phyloP scores from a whole-genome alignment of 2,797 vertebrate genomes.

The Sebastiscus tertius region DNA sequence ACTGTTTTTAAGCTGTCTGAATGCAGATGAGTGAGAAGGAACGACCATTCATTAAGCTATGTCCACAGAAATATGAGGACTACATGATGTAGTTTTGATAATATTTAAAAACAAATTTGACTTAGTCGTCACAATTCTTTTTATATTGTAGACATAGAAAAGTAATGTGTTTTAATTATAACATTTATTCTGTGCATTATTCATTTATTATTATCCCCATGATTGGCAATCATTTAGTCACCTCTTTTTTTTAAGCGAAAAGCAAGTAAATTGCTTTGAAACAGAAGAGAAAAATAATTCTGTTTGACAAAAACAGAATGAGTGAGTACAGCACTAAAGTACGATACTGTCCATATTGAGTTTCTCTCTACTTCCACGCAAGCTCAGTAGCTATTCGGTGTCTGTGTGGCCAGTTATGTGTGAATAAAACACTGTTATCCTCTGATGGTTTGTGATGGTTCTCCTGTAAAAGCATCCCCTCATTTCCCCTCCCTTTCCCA shows the following conservation, averaged over 20 bases:
- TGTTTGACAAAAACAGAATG: constrained; percentile 31
- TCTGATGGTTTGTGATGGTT: constrained; percentile 64
- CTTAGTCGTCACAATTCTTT: neutral
- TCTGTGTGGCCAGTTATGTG: constrained; percentile 36
- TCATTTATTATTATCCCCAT: neutral
- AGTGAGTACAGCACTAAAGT: constrained; percentile 11
- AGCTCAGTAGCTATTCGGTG: neutral
- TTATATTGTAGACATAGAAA: neutral
- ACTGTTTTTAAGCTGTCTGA: neutral
- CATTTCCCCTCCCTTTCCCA: constrained; percentile 60
- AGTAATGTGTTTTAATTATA: neutral
- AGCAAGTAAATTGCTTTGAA: neutral
- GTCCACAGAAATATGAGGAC: neutral
- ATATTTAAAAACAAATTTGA: neutral
- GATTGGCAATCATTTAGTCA: neutral
- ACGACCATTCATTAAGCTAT: neutral
- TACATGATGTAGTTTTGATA: neutral
- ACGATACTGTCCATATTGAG: constrained; percentile 8
- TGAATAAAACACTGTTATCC: constrained; percentile 51
- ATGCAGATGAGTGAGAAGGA: neutral
- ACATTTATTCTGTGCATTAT: neutral
- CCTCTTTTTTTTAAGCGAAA: neutral
- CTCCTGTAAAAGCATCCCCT: constrained; percentile 66
- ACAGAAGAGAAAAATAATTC: constrained; percentile 5
- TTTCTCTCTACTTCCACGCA: constrained; percentile 23